A percentile compares a stretch with the other conserved stretches of the same genome.
Conservation (phyloP, 1,140 invertebrate genomes). For the Pentalonia nigronervosa region DNA sequence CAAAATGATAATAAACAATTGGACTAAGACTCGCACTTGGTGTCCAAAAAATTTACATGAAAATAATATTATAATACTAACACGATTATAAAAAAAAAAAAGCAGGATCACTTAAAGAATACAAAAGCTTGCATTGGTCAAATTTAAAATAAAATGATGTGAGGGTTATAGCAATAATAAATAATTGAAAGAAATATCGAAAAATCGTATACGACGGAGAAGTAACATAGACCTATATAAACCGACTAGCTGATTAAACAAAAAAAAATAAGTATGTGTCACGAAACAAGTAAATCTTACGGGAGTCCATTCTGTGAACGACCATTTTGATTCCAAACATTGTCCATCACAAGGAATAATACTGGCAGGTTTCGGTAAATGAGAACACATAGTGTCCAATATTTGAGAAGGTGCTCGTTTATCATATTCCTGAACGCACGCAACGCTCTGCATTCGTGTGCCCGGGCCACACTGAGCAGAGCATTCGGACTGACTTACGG, state of each 20-base stretch:
- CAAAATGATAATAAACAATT: no score
- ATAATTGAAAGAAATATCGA: background rate
- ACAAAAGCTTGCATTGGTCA: background rate
- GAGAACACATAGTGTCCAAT: slow-evolving; percentile 67
- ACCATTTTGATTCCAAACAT: slow-evolving; percentile 75
- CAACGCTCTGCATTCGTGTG: slow-evolving; percentile 66
- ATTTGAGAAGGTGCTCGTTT: slow-evolving; percentile 62
- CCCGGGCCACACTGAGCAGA: slow-evolving; percentile 76
- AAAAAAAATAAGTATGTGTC: background rate
- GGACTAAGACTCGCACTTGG: no score
- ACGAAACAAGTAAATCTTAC: slow-evolving; percentile 62
- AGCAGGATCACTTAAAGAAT: background rate
- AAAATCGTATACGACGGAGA: background rate
- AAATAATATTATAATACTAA: background rate
- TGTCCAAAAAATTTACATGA: background rate
- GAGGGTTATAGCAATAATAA: background rate
- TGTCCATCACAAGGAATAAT: slow-evolving; percentile 71
- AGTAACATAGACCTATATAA: background rate
- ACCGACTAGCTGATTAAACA: background rate
- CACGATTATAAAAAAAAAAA: background rate
- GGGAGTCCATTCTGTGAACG: slow-evolving; percentile 75
- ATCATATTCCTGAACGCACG: slow-evolving; percentile 66
- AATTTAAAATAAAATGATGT: background rate
- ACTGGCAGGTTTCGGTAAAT: slow-evolving; percentile 67
- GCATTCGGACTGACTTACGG: slow-evolving; percentile 70